A percentile compares a stretch with the other conserved stretches of the same genome.
phyloP scores from a whole-genome alignment of 1,140 invertebrate genomes.

The Neodiprion pinetum region DNA sequence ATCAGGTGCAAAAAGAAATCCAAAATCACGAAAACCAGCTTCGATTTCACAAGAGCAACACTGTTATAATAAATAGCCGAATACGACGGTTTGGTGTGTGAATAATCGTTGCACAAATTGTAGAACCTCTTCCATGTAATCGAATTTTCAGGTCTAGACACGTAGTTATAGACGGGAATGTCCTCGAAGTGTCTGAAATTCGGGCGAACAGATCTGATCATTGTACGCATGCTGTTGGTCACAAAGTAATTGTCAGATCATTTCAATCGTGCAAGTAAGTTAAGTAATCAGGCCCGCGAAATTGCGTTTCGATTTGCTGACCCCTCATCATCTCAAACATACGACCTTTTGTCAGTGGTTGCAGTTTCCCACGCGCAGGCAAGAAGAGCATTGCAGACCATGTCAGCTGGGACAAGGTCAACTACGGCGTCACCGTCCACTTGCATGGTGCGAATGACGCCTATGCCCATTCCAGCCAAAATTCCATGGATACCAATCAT shows the following conservation, averaged over 20 bases:
- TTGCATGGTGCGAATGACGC: conserved; percentile 66
- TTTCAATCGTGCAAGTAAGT: too few relatives aligned
- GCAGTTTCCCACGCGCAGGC: conserved; percentile 61
- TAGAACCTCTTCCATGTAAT: conserved; percentile 24
- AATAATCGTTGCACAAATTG: background rate
- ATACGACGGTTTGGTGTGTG: background rate
- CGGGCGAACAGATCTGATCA: too few relatives aligned
- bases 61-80: background rate
- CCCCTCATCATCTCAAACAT: background rate
- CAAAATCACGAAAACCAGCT: background rate
- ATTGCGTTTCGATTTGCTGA: too few relatives aligned
- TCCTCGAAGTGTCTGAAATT: background rate
- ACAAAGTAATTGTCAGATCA: too few relatives aligned
- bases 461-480: conserved; percentile 62
- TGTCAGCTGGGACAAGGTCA: conserved; percentile 73
- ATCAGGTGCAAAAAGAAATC: conserved; percentile 66
- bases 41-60: background rate
- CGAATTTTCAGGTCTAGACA: conserved; percentile 19
- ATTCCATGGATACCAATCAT: conserved; percentile 71
- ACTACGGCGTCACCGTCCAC: conserved; percentile 57
- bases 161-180: conserved; percentile 24
- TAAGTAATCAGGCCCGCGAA: too few relatives aligned
- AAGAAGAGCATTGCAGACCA: conserved; percentile 70
- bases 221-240: too few relatives aligned
- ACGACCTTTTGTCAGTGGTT: conserved; percentile 21